A percentile compares a stretch with the other conserved stretches of the same genome.
Evolutionary conservation across 2,113 vertebrate species (phyloP).

Genomic region (Ciconia boyciana): DNA sequence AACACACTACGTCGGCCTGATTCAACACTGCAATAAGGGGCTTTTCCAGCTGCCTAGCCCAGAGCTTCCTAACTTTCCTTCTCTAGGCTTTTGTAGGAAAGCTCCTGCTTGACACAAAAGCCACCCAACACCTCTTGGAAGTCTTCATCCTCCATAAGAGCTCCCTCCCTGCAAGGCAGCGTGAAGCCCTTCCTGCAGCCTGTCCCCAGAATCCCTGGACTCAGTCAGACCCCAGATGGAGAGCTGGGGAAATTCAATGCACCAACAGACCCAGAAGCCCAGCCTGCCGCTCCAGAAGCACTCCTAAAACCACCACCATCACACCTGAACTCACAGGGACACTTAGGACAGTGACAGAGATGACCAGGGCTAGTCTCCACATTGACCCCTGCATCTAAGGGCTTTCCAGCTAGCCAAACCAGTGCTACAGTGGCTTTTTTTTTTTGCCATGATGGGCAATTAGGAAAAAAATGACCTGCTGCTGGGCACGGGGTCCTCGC

Average conservation of each 20-base stretch:
- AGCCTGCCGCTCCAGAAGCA: background rate
- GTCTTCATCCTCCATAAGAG: background rate
- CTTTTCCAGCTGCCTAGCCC: background rate
- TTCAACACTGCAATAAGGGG: rapidly evolving
- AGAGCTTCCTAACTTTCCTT: background rate
- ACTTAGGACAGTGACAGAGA: background rate
- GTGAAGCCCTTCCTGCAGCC: background rate
- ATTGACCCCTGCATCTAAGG: background rate
- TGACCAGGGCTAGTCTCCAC: background rate
- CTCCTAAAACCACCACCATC: background rate
- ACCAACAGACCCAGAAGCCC: background rate
- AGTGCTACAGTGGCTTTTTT: rapidly evolving
- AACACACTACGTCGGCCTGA: rapidly evolving
- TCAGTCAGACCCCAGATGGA: background rate
- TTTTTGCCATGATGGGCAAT: background rate
- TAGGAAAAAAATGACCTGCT: background rate
- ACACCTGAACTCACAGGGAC: background rate
- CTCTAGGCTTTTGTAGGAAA: background rate
- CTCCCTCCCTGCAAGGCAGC: background rate
- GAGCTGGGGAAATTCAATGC: background rate
- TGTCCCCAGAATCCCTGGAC: background rate
- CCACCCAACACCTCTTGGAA: rapidly evolving
- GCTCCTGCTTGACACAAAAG: background rate
- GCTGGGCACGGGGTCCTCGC: background rate
- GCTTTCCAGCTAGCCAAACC: background rate